These are phyloP conservation scores for Drosophila aldrichi DNA, from an alignment of 2,888 invertebrate species.

Conservation along the genomic window DNA sequence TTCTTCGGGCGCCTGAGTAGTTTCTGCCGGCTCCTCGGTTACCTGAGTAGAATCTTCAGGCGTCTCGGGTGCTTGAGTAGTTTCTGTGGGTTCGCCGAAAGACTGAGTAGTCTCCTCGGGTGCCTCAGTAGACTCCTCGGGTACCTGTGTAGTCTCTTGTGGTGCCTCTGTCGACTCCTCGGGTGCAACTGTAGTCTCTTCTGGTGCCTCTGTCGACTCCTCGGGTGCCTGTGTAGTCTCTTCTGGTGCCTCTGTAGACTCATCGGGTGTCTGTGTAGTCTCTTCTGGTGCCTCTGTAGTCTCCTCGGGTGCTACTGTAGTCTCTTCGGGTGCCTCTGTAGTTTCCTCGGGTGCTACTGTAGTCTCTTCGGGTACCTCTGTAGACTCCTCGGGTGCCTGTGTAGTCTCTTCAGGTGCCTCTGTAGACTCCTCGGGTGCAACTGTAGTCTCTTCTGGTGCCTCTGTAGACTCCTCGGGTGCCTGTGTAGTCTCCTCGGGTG, in stretches of 20 bases:
- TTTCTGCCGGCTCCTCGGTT: conserved; percentile 11
- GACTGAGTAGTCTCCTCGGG: too few relatives aligned
- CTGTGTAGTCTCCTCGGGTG: too few relatives aligned
- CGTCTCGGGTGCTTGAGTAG: too few relatives aligned
- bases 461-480: too few relatives aligned
- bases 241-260: neutral
- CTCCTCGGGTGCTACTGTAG: neutral
- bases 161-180: neutral
- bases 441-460: too few relatives aligned
- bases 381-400: conserved; percentile 11
- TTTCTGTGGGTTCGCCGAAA: too few relatives aligned
- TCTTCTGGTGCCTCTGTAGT: conserved; percentile 1
- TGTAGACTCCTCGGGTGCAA: too few relatives aligned
- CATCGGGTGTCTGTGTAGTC: conserved; percentile 1
- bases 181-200: neutral
- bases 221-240: neutral
- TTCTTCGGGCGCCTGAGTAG: neutral
- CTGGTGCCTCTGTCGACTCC: neutral
- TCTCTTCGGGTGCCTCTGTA: neutral
- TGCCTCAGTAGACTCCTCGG: too few relatives aligned
- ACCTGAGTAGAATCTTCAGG: too few relatives aligned
- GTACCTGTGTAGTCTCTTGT: neutral
- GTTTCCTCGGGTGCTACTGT: conserved; percentile 16
- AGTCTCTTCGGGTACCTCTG: conserved; percentile 9
- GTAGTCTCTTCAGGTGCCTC: too few relatives aligned